A percentile compares a stretch with the other conserved stretches of the same genome.
Conservation (phyloP, 1,140 invertebrate species). For the Caenorhabditis tropicalis region DNA sequence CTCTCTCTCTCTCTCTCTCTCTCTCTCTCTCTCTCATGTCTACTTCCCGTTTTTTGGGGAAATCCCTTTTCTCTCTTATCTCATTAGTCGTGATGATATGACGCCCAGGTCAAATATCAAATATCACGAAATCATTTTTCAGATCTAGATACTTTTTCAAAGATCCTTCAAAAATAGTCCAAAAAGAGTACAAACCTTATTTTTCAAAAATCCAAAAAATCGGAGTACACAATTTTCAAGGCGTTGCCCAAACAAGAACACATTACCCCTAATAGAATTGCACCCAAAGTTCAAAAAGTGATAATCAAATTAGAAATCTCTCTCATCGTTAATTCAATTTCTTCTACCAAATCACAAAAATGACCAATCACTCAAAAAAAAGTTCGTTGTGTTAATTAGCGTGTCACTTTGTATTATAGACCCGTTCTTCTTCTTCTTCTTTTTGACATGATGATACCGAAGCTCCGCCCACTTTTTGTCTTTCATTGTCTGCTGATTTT, state of each 20-base stretch:
- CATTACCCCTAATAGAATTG: background rate
- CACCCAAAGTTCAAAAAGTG: background rate
- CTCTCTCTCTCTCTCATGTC: background rate
- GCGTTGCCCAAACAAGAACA: too few relatives aligned
- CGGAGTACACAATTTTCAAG: too few relatives aligned
- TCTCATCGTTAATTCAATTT: background rate
- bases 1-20: too few relatives aligned
- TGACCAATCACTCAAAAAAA: conserved; percentile 6
- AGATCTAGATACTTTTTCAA: background rate
- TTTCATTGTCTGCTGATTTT: background rate
- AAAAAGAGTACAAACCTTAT: background rate
- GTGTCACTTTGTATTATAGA: conserved; percentile 41
- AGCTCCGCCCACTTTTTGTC: conserved; percentile 10
- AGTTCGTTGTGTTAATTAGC: conserved; percentile 29
- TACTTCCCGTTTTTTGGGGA: background rate
- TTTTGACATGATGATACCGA: background rate
- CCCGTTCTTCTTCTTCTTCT: conserved; percentile 16
- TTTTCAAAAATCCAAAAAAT: too few relatives aligned
- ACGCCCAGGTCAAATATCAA: background rate
- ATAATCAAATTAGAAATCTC: too few relatives aligned
- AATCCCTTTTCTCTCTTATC: background rate
- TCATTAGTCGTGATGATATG: background rate
- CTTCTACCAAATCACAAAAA: background rate
- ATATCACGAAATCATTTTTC: background rate
- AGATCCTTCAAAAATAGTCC: background rate